Conservation (phyloP, 2,113 vertebrate genomes). For the Lucifuga dentata region DNA sequence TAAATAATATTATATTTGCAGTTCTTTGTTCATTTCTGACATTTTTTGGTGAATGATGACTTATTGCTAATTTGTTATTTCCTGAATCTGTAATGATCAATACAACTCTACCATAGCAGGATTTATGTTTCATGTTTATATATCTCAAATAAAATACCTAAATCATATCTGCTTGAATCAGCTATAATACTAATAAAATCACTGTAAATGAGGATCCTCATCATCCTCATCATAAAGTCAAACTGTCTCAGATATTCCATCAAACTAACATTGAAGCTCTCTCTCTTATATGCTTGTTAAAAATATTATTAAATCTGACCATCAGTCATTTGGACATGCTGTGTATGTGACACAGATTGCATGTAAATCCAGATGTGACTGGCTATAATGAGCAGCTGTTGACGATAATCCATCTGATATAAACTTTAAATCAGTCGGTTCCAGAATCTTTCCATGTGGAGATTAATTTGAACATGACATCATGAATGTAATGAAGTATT, state of each 20-base stretch:
- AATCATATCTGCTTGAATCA: slow-evolving; percentile 17
- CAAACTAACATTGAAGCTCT: slow-evolving; percentile 30
- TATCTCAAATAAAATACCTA: too few species aligned
- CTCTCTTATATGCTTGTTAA: slow-evolving; percentile 6
- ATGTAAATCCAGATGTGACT: slow-evolving; percentile 74
- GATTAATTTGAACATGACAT: slow-evolving; percentile 67
- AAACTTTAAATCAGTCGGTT: slow-evolving; percentile 57
- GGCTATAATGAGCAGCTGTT: slow-evolving; percentile 75
- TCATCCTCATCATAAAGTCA: too few species aligned
- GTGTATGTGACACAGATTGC: slow-evolving; percentile 70
- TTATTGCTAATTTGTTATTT: too few species aligned
- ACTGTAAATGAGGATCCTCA: not conserved
- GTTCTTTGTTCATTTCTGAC: not conserved
- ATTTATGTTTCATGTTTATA: slow-evolving; percentile 25
- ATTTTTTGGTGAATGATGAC: too few species aligned
- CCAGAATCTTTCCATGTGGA: slow-evolving; percentile 45
- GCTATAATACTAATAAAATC: slow-evolving; percentile 2
- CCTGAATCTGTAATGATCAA: too few species aligned
- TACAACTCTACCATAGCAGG: not conserved
- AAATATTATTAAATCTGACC: too few species aligned
- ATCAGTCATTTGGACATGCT: slow-evolving; percentile 42
- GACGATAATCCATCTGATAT: slow-evolving; percentile 74
- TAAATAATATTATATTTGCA: too few species aligned
- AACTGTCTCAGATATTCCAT: slow-evolving; percentile 20
- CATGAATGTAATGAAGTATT: slow-evolving; percentile 66